Base-by-base conservation (phyloP, 2,797 vertebrate species). In the Macroramphosus scolopax region DNA sequence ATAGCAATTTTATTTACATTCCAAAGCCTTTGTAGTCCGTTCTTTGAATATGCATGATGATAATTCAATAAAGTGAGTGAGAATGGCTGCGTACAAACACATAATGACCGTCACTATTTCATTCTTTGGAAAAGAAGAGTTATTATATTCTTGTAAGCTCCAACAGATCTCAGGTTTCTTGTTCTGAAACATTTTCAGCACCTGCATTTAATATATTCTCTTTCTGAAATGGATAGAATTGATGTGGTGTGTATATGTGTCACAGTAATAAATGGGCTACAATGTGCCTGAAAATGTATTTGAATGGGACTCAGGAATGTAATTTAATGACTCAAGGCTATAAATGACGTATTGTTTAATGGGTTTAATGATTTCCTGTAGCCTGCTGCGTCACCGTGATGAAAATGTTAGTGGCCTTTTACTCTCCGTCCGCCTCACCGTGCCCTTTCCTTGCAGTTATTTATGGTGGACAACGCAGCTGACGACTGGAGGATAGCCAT, bases 401-500 rank as follows among this genome's bases (percentile, higher is more conserved):
- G 61, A 48, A 80, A 76, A 57, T 36, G 43, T 52, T 37, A 20
- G 44, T 40, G 15, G 38, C 12, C 48, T 68, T 53, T 48, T 49
- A 29, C 61, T 58, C 73, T 71, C 45, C 32, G 9, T 39, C 32
- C 13, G 35, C 44, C 35, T 72, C 38, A 67, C 60, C 1, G 5
- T 68, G 57, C 49, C 32, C 51, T 64, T 36, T 87, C 82, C 72
- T 66, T 62, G 32, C 91, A 99, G 97, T 90, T 99, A 65, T 99
- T 99, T 84, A 99, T 98, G 97, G 95, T 99, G 91, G 97, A 99
- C 93, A 99, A 99, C 38, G 97, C 93, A 57, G 97, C 97, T 16
- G 97, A 99, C 81, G 97, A 99, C 89, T 99, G 97, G 97, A 96
- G 97, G 91, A 99, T 99, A 95, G 97, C 97, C 93, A 99, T 99